Evolutionary conservation across 2,888 invertebrate genomes (phyloP).

Genomic region (Chaetoderma sp.): DNA sequence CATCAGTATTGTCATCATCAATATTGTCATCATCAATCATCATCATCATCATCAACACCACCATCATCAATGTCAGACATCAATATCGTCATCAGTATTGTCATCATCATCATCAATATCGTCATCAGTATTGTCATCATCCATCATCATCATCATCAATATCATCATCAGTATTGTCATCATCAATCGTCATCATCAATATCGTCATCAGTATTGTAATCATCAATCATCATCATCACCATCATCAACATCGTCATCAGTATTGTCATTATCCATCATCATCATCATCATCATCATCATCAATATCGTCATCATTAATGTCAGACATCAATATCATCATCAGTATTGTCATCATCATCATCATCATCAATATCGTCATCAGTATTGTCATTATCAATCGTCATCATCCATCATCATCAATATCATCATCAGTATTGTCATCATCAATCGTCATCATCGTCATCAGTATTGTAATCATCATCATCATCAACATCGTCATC

Average conservation of each 20-base stretch:
- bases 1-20: neutral
- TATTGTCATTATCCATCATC: neutral
- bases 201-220: no score
- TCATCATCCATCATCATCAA: no score
- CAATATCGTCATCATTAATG: constrained; percentile 1
- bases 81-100: no score
- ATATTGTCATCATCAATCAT: neutral
- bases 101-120: neutral
- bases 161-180: no score
- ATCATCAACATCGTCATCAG: no score
- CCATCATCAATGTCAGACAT: no score
- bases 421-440: no score
- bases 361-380: no score
- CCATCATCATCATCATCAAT: no score
- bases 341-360: no score
- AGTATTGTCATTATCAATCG: neutral
- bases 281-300: neutral
- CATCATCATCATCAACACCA: no score
- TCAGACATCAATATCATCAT: no score
- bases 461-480: neutral
- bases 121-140: neutral
- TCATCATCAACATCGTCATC: neutral
- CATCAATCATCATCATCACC: neutral
- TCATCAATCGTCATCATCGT: neutral
- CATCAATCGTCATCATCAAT: neutral